phyloP scores from a whole-genome alignment of 2,797 vertebrate species.

The Hyperoplus lanceolatus region DNA sequence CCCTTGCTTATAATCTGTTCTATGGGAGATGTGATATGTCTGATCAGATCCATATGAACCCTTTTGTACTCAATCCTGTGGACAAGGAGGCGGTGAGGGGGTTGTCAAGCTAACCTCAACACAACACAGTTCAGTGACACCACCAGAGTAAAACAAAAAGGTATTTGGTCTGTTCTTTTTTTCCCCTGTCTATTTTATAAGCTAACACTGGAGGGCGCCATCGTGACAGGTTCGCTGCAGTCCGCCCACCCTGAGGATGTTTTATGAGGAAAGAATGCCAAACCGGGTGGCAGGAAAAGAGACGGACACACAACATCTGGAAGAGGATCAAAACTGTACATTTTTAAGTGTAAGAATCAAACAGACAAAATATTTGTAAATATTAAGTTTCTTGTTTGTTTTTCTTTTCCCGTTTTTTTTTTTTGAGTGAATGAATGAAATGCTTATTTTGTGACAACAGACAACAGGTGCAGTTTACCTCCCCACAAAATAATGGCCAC shows the following conservation, averaged over 20 bases:
- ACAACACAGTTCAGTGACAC: constrained; percentile 38
- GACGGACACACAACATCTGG: constrained; percentile 64
- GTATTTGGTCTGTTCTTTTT: constrained; percentile 63
- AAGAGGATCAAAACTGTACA: constrained; percentile 84
- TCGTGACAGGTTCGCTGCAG: constrained; percentile 62
- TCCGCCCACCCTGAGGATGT: constrained; percentile 44
- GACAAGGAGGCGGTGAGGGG: constrained; percentile 42
- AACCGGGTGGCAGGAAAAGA: constrained; percentile 52
- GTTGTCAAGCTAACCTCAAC: constrained; percentile 35
- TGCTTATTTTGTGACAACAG: constrained; percentile 83
- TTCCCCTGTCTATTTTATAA: constrained; percentile 82
- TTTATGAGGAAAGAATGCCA: constrained; percentile 45
- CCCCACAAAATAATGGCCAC: constrained; percentile 10
- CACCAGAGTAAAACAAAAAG: constrained; percentile 37
- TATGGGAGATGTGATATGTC: constrained; percentile 50
- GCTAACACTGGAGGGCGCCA: constrained; percentile 78
- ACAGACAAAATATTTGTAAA: constrained; percentile 87
- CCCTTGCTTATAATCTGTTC: constrained; percentile 46
- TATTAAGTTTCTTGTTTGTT: constrained; percentile 87
- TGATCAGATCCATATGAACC: constrained; percentile 53
- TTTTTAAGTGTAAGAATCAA: constrained; percentile 88
- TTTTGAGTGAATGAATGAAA: constrained; percentile 83
- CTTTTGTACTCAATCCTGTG: constrained; percentile 70
- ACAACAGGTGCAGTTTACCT: constrained; percentile 80
- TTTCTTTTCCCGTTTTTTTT: constrained; percentile 57